Evolutionary conservation across 2,113 vertebrate species (phyloP).

Genomic region (Leptodactylus fuscus): DNA sequence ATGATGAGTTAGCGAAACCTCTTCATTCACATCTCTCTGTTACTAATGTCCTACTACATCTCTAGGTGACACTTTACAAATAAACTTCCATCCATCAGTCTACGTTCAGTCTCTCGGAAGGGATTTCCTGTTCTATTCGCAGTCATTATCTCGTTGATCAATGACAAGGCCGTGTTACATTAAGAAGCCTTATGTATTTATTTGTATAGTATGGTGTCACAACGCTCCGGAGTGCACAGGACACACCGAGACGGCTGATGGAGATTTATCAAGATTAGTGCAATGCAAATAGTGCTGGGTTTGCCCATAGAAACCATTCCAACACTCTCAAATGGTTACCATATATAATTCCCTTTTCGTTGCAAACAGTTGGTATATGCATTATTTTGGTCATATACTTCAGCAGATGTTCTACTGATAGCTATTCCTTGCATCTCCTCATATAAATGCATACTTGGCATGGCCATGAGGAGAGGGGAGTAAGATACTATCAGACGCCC

Average conservation of each 20-base stretch:
- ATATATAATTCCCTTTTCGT: too few relatives aligned
- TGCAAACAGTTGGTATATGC: too few relatives aligned
- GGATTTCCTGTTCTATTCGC: slow-evolving; percentile 6
- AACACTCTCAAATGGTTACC: too few relatives aligned
- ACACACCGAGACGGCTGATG: neutral
- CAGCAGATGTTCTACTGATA: too few relatives aligned
- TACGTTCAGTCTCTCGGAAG: neutral
- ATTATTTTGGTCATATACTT: too few relatives aligned
- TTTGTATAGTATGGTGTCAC: neutral
- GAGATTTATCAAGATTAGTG: neutral
- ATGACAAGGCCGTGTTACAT: neutral
- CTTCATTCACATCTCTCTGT: neutral
- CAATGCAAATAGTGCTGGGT: neutral
- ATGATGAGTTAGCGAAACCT: neutral
- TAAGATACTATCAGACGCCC: too few relatives aligned
- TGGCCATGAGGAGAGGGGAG: too few relatives aligned
- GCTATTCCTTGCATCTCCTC: too few relatives aligned
- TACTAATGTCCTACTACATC: slow-evolving; percentile 3
- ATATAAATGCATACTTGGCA: too few relatives aligned
- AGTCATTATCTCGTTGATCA: slow-evolving; percentile 4
- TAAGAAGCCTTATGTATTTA: neutral
- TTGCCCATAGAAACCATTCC: neutral
- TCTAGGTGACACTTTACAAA: slow-evolving; percentile 4
- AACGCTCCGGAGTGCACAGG: neutral
- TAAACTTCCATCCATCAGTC: slow-evolving; percentile 9